Evolutionary conservation across 2,888 invertebrate genomes (phyloP), one percentile per base, ranked within the genome.

Genomic region (Mamestra brassicae): DNA sequence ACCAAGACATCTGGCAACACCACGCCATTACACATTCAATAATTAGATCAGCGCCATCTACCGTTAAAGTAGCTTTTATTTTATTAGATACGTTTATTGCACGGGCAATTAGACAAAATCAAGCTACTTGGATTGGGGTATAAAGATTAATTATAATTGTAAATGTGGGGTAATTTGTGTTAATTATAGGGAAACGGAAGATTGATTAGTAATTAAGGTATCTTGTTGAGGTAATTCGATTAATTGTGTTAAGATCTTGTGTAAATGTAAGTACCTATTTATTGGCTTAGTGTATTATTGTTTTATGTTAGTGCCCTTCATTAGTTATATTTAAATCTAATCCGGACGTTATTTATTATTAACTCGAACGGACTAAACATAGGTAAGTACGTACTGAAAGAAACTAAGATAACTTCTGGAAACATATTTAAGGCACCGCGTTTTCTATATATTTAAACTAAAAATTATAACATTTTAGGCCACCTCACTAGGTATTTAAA

Each of bases 71-170:
- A 67, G 64, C 38, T 71, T 63, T 60, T 77, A 86, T 81, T 77
- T 52, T 52, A 52, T 52, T 17, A 47, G 13, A 47, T 47, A 78
- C 60, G 34, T 79, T 69, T 45, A 78, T 52, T 6, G 60, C 26
- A 69, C 77, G 74, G 77, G 80, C 81, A 84, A 87, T 87, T 78
- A 69, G 68, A 83, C 81, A 80, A 81, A 77, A 81, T 84, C 57
- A 52, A 54, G 54, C 8, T 63, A 26, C 50, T 57, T n/a, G n/a
- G 60, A 83, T 69, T 71, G 65, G 68, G 11, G 65, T 71, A 75
- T 54, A 70, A 60, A 71, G 65, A 71, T 81, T 84, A 54, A 81
- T 80, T 80, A 62, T 65, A 52, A 83, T 70, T 70, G 38, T 83
- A 83, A 83, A 63, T 55, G 65, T 58, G 0, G 66, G 15, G 34